These are phyloP conservation scores for Tringa solitaria DNA, from an alignment of 2,113 vertebrate species.

Conservation along the genomic window DNA sequence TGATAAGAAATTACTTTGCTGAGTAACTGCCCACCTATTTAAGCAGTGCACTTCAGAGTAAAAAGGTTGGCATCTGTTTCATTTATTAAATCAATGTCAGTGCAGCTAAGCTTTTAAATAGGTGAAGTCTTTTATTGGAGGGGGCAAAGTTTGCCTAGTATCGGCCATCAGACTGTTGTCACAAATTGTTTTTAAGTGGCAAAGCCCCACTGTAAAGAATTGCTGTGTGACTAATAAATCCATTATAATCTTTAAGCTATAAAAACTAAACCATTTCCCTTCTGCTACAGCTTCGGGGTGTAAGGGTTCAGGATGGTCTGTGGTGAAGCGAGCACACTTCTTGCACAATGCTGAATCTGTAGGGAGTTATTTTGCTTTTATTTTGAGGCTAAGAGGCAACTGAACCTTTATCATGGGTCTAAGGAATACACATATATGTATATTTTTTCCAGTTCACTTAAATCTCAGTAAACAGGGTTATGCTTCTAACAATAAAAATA, in stretches of 20 bases:
- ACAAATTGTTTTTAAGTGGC: not conserved
- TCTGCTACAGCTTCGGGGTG: not conserved
- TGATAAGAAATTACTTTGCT: constrained; percentile 13
- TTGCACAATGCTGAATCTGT: not conserved
- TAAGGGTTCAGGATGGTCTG: not conserved
- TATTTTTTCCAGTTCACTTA: not conserved
- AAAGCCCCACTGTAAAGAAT: not conserved
- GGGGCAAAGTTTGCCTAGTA: not conserved
- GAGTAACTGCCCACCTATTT: constrained; percentile 3
- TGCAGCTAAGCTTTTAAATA: not conserved
- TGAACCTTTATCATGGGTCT: not conserved
- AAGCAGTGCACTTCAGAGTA: not conserved
- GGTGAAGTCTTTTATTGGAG: not conserved
- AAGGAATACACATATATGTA: not conserved
- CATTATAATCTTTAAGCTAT: not conserved
- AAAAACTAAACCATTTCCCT: not conserved
- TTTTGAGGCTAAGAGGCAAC: not conserved
- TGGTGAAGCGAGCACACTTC: not conserved
- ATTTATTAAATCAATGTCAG: constrained; percentile 6
- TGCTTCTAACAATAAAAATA: not conserved
- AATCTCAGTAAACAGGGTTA: not conserved
- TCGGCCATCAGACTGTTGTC: not conserved
- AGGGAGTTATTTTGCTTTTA: not conserved
- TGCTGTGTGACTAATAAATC: not conserved
- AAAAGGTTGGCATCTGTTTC: not conserved